Evolutionary conservation across 2,113 vertebrate species (phyloP).

Genomic region (Sander vitreus): DNA sequence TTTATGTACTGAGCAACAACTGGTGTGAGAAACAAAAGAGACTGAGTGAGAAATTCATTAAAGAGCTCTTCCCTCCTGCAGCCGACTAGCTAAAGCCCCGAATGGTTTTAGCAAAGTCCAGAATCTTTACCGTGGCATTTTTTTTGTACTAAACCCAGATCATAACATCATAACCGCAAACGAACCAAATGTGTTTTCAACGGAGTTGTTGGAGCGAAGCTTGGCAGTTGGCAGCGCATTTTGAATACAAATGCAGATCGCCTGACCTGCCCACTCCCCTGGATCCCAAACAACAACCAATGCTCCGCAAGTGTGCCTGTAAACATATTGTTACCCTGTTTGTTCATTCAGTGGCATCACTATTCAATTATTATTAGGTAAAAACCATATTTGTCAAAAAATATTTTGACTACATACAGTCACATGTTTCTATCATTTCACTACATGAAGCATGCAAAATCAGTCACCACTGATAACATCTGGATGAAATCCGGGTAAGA

Average conservation of each 20-base stretch:
- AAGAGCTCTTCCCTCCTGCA: neutral
- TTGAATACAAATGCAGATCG: neutral
- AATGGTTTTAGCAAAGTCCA: no score
- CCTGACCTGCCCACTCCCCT: neutral
- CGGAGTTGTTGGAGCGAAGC: no score
- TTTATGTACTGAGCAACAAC: constrained; percentile 32
- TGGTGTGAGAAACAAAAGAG: constrained; percentile 5
- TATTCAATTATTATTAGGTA: no score
- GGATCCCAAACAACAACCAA: neutral
- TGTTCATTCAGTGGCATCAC: neutral
- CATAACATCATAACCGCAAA: no score
- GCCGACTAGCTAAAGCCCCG: no score
- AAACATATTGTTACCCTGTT: neutral
- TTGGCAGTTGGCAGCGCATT: no score
- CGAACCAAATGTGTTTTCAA: no score
- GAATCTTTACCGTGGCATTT: no score
- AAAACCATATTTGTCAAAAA: neutral
- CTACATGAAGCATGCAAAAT: neutral
- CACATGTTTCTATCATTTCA: no score
- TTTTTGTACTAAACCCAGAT: no score
- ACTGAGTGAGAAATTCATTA: constrained; percentile 36
- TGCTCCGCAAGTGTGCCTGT: neutral
- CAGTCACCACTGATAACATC: neutral
- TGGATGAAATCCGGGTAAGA: neutral
- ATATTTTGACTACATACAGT: no score